Conservation (phyloP, 2,113 vertebrate genomes). For the Accipiter cooperii region DNA sequence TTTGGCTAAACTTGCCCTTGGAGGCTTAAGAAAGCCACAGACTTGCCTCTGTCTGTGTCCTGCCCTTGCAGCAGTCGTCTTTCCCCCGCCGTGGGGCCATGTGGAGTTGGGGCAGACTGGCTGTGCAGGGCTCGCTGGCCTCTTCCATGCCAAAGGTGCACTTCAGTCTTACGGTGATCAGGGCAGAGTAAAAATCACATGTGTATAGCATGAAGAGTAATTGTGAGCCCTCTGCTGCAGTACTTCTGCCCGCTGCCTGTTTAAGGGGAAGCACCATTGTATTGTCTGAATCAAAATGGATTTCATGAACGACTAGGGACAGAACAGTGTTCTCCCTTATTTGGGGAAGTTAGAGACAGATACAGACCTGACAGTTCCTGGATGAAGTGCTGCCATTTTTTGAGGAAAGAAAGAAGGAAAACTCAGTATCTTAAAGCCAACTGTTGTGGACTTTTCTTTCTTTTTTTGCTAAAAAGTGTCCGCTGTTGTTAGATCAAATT, state of each 20-base stretch:
- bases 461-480: neutral
- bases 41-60: neutral
- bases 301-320: neutral
- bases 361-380: neutral
- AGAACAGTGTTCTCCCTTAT: neutral
- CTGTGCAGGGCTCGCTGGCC: neutral
- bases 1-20: neutral
- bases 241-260: neutral
- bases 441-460: neutral
- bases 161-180: neutral
- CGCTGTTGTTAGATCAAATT: neutral
- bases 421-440: neutral
- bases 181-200: neutral
- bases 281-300: neutral
- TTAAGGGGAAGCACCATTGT: neutral
- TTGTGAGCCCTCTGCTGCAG: neutral
- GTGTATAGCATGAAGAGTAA: neutral
- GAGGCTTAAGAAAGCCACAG: neutral
- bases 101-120: neutral
- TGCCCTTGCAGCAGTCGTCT: neutral
- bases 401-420: neutral
- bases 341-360: neutral
- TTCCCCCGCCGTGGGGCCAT: neutral
- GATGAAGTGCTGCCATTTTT: neutral
- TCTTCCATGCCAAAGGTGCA: neutral